phyloP scores from a whole-genome alignment of 2,888 invertebrate genomes.

The Drosophila incognita region DNA sequence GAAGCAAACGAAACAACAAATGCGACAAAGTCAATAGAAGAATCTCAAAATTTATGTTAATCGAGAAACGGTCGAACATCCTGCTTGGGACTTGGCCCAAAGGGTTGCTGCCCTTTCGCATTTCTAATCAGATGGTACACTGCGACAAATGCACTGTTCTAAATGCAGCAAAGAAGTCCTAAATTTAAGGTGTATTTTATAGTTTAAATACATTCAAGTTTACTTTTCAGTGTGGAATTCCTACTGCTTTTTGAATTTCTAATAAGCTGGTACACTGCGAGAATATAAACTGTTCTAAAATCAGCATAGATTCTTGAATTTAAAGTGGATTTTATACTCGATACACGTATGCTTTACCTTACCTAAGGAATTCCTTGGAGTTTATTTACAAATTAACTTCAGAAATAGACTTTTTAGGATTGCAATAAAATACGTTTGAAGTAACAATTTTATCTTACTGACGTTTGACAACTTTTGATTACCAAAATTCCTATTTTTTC shows the following conservation, averaged over 20 bases:
- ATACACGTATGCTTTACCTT: not conserved
- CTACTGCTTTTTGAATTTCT: constrained; percentile 26
- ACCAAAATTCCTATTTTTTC: not conserved
- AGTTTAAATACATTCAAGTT: not conserved
- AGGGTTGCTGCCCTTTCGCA: constrained; percentile 37
- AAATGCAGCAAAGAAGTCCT: not conserved
- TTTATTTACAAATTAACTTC: not conserved
- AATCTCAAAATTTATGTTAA: constrained; percentile 60
- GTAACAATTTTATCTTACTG: not conserved
- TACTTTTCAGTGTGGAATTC: not conserved
- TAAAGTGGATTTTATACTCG: not conserved
- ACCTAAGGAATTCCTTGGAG: not conserved
- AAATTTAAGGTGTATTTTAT: not conserved
- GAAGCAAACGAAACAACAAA: constrained; percentile 23
- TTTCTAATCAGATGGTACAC: constrained; percentile 6
- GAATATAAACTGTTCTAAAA: not conserved
- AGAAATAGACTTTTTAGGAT: not conserved
- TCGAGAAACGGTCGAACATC: constrained; percentile 40
- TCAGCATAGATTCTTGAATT: not conserved
- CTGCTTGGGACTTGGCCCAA: constrained; percentile 44
- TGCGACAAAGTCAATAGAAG: constrained; percentile 45
- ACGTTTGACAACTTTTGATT: not conserved
- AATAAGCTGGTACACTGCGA: constrained; percentile 18
- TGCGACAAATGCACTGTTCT: not conserved
- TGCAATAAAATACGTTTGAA: not conserved